Evolutionary conservation across 2,888 invertebrate genomes (phyloP).

Genomic region (Eulithis prunata): DNA sequence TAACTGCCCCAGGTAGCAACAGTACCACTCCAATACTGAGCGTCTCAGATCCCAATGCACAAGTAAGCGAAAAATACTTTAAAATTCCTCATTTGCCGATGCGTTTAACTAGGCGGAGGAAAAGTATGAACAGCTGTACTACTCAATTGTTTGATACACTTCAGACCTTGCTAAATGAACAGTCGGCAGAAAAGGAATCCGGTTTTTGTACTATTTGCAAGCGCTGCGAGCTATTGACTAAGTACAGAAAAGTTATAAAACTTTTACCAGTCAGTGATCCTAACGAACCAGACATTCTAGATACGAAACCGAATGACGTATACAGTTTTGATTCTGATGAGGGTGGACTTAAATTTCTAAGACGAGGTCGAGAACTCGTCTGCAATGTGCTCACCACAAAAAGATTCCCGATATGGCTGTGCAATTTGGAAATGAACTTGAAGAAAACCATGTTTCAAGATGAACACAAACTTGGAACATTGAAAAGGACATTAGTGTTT

Average conservation of each 20-base stretch:
- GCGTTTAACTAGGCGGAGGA: not conserved
- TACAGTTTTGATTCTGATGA: constrained; percentile 16
- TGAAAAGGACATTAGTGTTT: constrained; percentile 8
- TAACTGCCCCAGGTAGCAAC: too few species aligned
- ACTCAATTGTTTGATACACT: constrained; percentile 3
- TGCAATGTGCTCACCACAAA: constrained; percentile 11
- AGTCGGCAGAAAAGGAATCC: not conserved
- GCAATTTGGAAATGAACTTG: constrained; percentile 16
- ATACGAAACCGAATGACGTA: not conserved
- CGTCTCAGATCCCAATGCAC: too few species aligned
- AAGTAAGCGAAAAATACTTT: too few species aligned
- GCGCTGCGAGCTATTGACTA: constrained; percentile 4
- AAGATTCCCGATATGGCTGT: constrained; percentile 16
- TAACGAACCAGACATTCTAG: constrained; percentile 13
- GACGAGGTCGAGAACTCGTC: constrained; percentile 13
- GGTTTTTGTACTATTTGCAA: constrained; percentile 3
- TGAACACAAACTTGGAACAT: constrained; percentile 12
- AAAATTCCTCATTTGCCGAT: too few species aligned
- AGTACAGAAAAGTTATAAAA: constrained; percentile 1
- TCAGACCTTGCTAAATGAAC: not conserved
- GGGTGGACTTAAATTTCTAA: constrained; percentile 3
- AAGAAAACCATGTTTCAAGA: constrained; percentile 15
- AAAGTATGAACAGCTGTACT: constrained; percentile 4
- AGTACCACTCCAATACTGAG: too few species aligned
- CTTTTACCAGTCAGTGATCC: constrained; percentile 3